Evolutionary conservation across 2,797 vertebrate genomes (phyloP), one percentile per base, ranked within the genome.

Genomic region (Pipistrellus pygmaeus): DNA sequence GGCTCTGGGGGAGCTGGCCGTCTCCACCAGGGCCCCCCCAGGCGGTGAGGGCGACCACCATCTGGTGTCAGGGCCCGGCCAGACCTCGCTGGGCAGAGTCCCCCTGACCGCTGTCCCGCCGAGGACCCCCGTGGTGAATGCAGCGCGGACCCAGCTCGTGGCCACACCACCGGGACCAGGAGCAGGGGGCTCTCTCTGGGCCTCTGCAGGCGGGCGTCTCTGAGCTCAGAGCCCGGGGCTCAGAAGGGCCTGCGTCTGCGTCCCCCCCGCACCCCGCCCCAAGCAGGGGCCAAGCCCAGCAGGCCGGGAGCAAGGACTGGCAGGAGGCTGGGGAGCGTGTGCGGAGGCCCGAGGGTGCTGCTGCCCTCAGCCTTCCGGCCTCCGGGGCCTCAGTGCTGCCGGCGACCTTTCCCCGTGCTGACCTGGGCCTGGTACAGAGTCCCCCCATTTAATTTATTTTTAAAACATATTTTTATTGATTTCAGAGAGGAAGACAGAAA

Each of bases 231-330:
- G 41, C 25, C 71, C 71, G 9, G 71, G 10, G 15, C 72, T 18
- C 44, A 18, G 25, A 46, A 8, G 27, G 6, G 38, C 38, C 38
- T 11, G 44, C 44, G 30, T 44, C 72, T 30, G 2, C 5, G 53
- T 41, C 53, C 51, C 1, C 55, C 23, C 55, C 1, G 2, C 8
- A 0, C 21, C 23, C 55, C 53, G 1, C 53, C 25, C 30, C 15
- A 18, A 0, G 2, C 27, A 18, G 38, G 8, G 41, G 15, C 35
- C 21, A 12, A 27, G 27, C 25, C 21, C 9, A n/a, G 14, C 72
- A 9, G 71, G 25, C 30, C 15, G 44, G 7, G 6, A 32, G 6
- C 3, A 5, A 51, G 44, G 62, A 53, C 27, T 1, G 23, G 0
- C 2, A 35, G 18, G 21, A 11, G 44, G 18, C 12, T 8, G 7